Base-by-base conservation (phyloP, 2,888 invertebrate genomes). In the Slavum lentiscoides region DNA sequence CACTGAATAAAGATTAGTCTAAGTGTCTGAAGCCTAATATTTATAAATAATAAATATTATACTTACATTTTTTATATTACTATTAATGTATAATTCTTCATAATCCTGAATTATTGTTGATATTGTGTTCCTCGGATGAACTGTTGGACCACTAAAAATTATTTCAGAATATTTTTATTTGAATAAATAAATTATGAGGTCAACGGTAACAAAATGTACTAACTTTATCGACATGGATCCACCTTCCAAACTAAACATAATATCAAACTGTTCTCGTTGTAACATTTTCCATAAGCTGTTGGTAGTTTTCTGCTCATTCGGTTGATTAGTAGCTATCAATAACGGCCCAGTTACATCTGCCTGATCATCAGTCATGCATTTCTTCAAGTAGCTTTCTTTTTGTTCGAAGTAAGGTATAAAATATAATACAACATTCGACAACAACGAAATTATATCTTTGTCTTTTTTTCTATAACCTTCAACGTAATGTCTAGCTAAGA, bases 401-500 rank as follows among this genome's bases (percentile, higher is more conserved):
- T 88, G 87, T 85, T 91, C 91, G 11, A 91, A 87, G 2, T 89
- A 89, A 0, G 96, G 96, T 84, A 95, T 89, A 84, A 97, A 90
- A 86, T 95, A 94, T 59, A 97, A 86, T 7, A 94, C 93, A 0
- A 92, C 89, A 83, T 91, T 91, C 73, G 92, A 88, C 8, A 97
- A 86, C 19, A 97, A 86, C 30, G 87, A 87, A 62, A 88, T 86
- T 83, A 94, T 91, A 0, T 89, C 86, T 0, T 91, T 91, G 84
- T 95, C 92, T 43, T 91, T 91, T 75, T 91, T 88, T 67, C 88
- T 87, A 85, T 92, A 90, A 0, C 94, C 95, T 75, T 89, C 90
- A 39, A 92, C 87, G 30, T 97, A 87, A 87, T 97, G 96, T 0
- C 94, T 90, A 0, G 93, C 93, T 84, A 97, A 89, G 86, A 96